phyloP scores from a whole-genome alignment of 2,888 invertebrate species.

The Apodemia hepburni region DNA sequence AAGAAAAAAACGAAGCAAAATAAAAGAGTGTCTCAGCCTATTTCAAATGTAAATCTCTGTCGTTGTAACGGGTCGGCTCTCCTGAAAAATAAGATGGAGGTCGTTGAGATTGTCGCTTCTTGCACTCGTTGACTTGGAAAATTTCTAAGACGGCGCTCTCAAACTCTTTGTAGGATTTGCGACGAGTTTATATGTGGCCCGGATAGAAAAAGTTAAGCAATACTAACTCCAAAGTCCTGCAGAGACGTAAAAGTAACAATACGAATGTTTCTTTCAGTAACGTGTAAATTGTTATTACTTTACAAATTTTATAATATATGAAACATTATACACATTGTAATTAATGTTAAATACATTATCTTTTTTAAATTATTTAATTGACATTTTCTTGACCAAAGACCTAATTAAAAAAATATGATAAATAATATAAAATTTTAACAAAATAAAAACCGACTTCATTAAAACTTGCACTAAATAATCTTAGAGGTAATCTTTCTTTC shows the following conservation, averaged over 20 bases:
- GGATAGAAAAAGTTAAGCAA: conserved; percentile 59
- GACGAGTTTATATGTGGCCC: conserved; percentile 56
- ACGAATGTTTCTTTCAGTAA: neutral
- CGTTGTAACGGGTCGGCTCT: conserved; percentile 64
- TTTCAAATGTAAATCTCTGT: conserved; percentile 72
- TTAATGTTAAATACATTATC: too few relatives aligned
- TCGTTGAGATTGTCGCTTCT: conserved; percentile 62
- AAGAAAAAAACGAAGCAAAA: conserved; percentile 43
- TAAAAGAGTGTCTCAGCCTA: conserved; percentile 62
- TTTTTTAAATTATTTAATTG: too few relatives aligned
- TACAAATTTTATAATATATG: neutral
- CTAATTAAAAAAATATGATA: too few relatives aligned
- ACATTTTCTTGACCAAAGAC: too few relatives aligned
- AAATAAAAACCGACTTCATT: too few relatives aligned
- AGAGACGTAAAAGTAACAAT: conserved; percentile 34
- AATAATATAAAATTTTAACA: too few relatives aligned
- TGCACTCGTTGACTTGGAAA: conserved; percentile 63
- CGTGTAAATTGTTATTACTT: neutral
- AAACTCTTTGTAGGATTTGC: conserved; percentile 56
- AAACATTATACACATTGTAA: too few relatives aligned
- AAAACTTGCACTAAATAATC: too few relatives aligned
- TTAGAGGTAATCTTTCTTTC: too few relatives aligned
- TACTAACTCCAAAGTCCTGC: conserved; percentile 34
- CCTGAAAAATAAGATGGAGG: conserved; percentile 65
- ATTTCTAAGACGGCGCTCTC: conserved; percentile 53